Base-by-base conservation (phyloP, 2,113 vertebrate species). In the Carassius auratus region DNA sequence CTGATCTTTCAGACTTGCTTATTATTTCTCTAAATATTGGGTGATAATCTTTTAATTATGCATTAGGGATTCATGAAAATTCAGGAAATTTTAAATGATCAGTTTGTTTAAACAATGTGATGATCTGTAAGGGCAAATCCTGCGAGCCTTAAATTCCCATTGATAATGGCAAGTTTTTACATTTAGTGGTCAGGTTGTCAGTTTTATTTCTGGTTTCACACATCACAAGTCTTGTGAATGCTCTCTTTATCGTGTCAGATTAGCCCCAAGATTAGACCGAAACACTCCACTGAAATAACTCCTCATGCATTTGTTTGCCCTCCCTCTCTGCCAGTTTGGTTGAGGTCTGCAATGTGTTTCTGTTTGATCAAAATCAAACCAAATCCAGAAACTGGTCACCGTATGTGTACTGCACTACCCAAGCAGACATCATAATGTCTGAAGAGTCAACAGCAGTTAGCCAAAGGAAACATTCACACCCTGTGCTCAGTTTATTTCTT, bases 341-440 rank as follows among this genome's bases (percentile, higher is more conserved):
- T 81, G 62, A 69, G 79, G 79, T 80, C 36, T 80, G 38, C 38
- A 55, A 8, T 17, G 21, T 38, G 26, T 59, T 30, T 78, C 30
- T 78, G 9, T 61, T 55, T 9, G 21, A 52, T 50, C n/a, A 52
- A 6, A 26, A 52, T 30, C 45, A 5, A 55, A 14, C 48, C 5
- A 26, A 76, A 50, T 23, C 10, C 33, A 64, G 59, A n/a, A n/a
- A n/a, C 14, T 79, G 55, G 21, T 23, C 36, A 14, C 1, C n/a
- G 10, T 36, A 42, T 42, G 21, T 48, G 21, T 48, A 80, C 59
- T 62, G 15, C 14, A 48, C 36, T 45, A 5, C 59, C 21, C 14
- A 62, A 79, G 76, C 36, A 79, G 57, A 76, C 48, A 33, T 76
- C 36, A 42, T 79, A 21, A 79, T 79, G 21, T 23, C 55, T 75